Base-by-base conservation (phyloP, 1,140 invertebrate species). In the Sarcophaga peregrina region DNA sequence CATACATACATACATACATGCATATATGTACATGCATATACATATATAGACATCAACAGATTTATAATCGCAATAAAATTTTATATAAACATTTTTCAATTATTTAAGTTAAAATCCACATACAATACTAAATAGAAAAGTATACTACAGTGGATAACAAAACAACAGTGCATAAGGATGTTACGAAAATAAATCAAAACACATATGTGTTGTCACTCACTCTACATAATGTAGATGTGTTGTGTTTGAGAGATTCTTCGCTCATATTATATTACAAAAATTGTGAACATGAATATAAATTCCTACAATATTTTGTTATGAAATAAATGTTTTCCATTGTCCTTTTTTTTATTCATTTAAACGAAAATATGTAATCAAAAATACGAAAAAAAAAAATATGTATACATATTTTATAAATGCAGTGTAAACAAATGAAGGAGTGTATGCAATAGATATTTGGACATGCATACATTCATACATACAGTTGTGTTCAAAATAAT, bases 1-100 rank as follows among this genome's bases (percentile, higher is more conserved):
- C 25, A 4, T 6, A 58, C 13, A 58, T 58, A n/a, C 10, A 58
- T 58, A 58, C 6, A 11, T 13, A 4, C 13, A 11, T 58, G n/a
- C 4, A 58, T 58, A 15, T 58, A 58, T 7, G 15, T 58, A 13
- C 7, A n/a, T 58, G 13, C 11, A 10, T 58, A 58, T 58, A 58
- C n/a, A 58, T 58, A 7, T 68, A 68, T 68, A 9, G 20, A 20
- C 20, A 8, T 68, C 25, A 37, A 37, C 25, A 37, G 25, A 25
- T 68, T 68, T 68, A 9, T 68, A 68, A 68, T 68, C 62, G 62
- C 62, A 68, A 68, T 68, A 68, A 68, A 68, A 68, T 68, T 68
- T 17, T 25, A 68, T 68, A 68, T 68, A 20, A 68, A 68, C 17
- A 68, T 68, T 58, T 68, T 68, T n/a, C 62, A 68, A 68, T 68